Evolutionary conservation across 2,888 invertebrate genomes (phyloP), one percentile per base, ranked within the genome.

Genomic region (Drosophila anceps): DNA sequence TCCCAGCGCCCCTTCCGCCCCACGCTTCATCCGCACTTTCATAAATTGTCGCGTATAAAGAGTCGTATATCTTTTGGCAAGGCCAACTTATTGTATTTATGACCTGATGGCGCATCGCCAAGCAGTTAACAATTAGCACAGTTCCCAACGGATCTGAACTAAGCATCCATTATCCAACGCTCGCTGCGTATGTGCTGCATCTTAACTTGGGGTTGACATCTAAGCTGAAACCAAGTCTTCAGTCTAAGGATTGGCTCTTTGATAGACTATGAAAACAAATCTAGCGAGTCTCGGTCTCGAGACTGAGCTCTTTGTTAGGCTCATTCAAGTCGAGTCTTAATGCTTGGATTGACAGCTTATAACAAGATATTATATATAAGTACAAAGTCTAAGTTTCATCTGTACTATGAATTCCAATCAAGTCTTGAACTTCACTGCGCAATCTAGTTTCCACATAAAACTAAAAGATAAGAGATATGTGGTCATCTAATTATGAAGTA

Each of bases 61-160:
- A 57, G 57, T 75, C 80, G 80, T 84, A 64, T 74, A 76, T 84
- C 71, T 79, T 12, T 7, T 63, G 15, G 60, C 65, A 46, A 48
- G 67, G 51, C 48, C 39, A 78, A 80, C 85, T 84, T 82, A 82
- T 81, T 84, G 88, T 90, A 90, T 90, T 91, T 90, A 91, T 86
- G 91, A 83, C 88, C 90, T 84, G 82, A 88, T 88, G 89, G 81
- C 84, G 82, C 72, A 29, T 37, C 44, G 69, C 41, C 53, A 53
- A 33, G 41, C 69, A 69, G 69, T 33, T 37, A 50, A 69, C 69
- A 70, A 70, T 61, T 70, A 61, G 61, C 69, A 18, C 46, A 39
- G 37, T 48, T 48, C 48, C 48, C 33, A 18, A 12, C 46, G 48
- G 39, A 59, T 29, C 48, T 31, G 44, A 6, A 2, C n/a, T n/a